Conservation (phyloP, 2,888 invertebrate genomes). For the Pterobdella sp. region DNA sequence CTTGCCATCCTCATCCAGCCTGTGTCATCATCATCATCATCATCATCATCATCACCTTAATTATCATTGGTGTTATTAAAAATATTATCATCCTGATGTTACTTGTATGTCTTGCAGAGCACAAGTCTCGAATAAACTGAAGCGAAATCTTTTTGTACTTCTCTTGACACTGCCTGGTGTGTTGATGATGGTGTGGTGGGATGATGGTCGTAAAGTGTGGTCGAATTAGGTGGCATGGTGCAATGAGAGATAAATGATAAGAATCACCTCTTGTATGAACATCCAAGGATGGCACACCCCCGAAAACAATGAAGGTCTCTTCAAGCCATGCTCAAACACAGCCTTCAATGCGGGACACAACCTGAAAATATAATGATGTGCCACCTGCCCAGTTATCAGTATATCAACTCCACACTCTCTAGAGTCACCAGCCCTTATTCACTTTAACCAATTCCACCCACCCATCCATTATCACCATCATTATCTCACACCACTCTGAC, state of each 20-base stretch:
- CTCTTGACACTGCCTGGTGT: constrained; percentile 71
- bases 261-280: constrained; percentile 79
- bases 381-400: neutral
- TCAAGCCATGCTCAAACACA: constrained; percentile 88
- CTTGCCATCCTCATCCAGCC: constrained; percentile 94
- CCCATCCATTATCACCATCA: neutral
- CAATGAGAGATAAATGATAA: too few species aligned
- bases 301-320: constrained; percentile 73
- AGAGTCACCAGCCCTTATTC: too few species aligned
- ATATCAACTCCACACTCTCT: too few species aligned
- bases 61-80: neutral
- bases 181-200: too few species aligned
- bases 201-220: too few species aligned
- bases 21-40: constrained; percentile 33
- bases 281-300: constrained; percentile 97
- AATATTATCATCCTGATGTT: constrained; percentile 25
- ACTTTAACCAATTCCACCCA: too few species aligned
- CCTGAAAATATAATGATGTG: constrained; percentile 41
- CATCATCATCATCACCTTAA: neutral
- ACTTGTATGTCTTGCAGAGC: constrained; percentile 89
- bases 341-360: constrained; percentile 86
- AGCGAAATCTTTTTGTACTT: constrained; percentile 94
- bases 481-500: neutral
- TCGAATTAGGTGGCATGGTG: too few species aligned
- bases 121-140: constrained; percentile 93